Percentiles rank a stretch among this genome's conserved stretches.
These are phyloP conservation scores for Anoplolepis gracilipes DNA, from an alignment of 1,140 invertebrate genomes.

Conservation along the genomic window DNA sequence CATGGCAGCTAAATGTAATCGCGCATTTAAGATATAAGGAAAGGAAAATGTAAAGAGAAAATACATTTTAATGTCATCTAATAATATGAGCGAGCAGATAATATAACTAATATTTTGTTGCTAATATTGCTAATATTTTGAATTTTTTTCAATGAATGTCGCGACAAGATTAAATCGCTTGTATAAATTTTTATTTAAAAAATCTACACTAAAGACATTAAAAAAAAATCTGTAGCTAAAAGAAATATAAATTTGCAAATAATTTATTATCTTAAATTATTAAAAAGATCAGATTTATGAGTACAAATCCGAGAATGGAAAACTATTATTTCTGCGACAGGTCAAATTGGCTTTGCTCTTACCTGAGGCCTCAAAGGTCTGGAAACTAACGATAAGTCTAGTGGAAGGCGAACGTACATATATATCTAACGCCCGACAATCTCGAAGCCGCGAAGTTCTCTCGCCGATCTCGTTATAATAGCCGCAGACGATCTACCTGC, in stretches of 20 bases:
- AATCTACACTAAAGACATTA: too few relatives aligned
- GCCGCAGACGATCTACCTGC: slow-evolving; percentile 57
- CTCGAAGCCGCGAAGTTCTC: slow-evolving; percentile 27
- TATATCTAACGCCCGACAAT: slow-evolving; percentile 13
- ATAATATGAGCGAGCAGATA: neutral
- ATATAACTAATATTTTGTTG: neutral
- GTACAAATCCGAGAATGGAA: slow-evolving; percentile 26
- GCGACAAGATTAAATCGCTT: neutral
- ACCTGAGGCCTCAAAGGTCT: neutral
- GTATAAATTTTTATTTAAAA: neutral
- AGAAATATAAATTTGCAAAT: neutral
- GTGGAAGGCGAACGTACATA: neutral
- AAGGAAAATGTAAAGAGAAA: slow-evolving; percentile 7
- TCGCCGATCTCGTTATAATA: slow-evolving; percentile 58
- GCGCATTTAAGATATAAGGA: slow-evolving; percentile 12
- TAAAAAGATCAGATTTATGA: slow-evolving; percentile 35
- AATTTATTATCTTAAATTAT: neutral
- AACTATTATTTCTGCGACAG: slow-evolving; percentile 4
- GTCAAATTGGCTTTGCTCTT: slow-evolving; percentile 1
- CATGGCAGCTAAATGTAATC: neutral
- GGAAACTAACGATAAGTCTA: slow-evolving; percentile 3
- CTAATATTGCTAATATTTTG: neutral
- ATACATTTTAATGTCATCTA: slow-evolving; percentile 13
- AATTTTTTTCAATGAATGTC: neutral
- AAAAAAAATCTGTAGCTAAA: neutral